Evolutionary conservation across 1,140 invertebrate species (phyloP).

Genomic region (Cydia amplana): DNA sequence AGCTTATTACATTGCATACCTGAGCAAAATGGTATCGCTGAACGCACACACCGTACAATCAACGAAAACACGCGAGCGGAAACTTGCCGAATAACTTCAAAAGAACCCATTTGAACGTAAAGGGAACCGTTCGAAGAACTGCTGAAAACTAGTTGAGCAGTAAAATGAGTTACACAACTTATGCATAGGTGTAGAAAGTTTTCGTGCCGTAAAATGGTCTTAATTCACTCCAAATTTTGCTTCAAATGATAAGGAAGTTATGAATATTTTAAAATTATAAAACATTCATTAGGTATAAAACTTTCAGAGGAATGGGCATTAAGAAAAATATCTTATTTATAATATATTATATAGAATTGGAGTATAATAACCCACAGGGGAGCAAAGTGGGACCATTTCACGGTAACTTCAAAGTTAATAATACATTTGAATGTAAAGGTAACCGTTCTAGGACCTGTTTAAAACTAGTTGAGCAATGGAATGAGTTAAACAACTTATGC

Average conservation of each 20-base stretch:
- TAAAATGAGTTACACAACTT: conserved; percentile 9
- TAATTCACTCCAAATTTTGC: too few species aligned
- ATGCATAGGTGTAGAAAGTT: background rate
- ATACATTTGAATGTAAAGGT: background rate
- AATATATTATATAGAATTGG: too few species aligned
- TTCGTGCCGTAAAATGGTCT: too few species aligned
- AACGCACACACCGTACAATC: background rate
- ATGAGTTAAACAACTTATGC: conserved; percentile 5
- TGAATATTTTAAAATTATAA: too few species aligned
- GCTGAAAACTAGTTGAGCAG: background rate
- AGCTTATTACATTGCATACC: background rate
- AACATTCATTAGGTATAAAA: too few species aligned
- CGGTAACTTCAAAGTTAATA: background rate
- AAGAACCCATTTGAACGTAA: background rate
- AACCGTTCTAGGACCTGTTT: background rate
- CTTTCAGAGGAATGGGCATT: too few species aligned
- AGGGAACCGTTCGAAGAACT: background rate
- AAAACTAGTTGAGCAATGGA: conserved; percentile 3
- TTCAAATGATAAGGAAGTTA: too few species aligned
- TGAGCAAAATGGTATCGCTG: background rate
- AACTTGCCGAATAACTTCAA: background rate
- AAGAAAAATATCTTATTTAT: too few species aligned
- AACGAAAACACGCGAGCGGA: background rate
- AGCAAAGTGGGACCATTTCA: too few species aligned
- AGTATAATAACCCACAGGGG: too few species aligned